Evolutionary conservation across 2,797 vertebrate genomes (phyloP).

Genomic region (Dryobates pubescens): DNA sequence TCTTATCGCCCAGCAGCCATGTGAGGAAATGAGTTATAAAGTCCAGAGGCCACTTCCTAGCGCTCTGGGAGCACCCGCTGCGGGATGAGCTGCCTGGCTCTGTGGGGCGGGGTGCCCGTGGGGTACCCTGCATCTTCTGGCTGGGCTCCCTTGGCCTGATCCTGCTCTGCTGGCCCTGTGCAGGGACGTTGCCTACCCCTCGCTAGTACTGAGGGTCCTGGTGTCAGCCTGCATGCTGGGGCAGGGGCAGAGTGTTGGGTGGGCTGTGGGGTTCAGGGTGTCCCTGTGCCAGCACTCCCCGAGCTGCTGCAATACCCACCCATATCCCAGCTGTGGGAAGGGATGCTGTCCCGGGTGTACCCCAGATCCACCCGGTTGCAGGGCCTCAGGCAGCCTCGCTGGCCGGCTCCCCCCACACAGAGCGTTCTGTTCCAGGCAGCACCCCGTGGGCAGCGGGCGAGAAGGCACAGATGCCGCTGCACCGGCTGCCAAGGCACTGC

Average conservation of each 20-base stretch:
- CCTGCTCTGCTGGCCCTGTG: rapidly evolving
- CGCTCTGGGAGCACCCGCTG: background rate
- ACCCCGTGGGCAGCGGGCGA: constrained; percentile 44
- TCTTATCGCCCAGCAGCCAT: constrained; percentile 41
- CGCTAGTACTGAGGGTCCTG: rapidly evolving
- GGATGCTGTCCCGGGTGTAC: background rate
- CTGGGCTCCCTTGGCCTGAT: background rate
- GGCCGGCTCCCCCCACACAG: background rate
- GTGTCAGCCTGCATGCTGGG: rapidly evolving
- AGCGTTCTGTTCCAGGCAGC: constrained; percentile 49
- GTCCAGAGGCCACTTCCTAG: constrained; percentile 53
- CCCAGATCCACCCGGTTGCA: rapidly evolving
- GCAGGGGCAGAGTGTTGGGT: background rate
- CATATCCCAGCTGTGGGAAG: rapidly evolving
- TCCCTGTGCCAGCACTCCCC: background rate
- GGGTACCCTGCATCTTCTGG: background rate
- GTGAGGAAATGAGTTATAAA: constrained; percentile 68
- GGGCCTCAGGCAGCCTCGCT: rapidly evolving
- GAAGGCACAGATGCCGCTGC: constrained; percentile 44
- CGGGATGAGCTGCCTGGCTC: background rate
- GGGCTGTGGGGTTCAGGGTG: background rate
- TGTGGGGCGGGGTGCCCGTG: rapidly evolving
- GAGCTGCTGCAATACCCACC: background rate
- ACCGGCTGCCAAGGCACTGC: constrained; percentile 53
- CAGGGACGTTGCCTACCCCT: background rate